Conservation (phyloP, 2,113 vertebrate genomes). For the Myrmecobius fasciatus region DNA sequence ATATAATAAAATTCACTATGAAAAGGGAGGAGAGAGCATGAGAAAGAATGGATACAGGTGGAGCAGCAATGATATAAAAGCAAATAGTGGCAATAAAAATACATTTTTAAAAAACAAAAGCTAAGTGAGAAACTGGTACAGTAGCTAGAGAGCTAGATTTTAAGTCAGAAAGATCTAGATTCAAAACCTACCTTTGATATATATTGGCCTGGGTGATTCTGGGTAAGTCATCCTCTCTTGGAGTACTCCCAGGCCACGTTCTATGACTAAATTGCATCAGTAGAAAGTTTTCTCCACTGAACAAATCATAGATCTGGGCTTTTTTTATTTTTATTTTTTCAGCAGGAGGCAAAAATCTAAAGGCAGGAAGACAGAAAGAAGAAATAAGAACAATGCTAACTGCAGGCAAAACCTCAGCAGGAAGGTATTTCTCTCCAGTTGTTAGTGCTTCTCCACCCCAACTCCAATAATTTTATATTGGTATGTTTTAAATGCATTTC, state of each 20-base stretch:
- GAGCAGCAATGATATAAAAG: background rate
- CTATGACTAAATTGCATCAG: background rate
- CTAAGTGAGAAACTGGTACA: background rate
- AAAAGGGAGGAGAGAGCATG: background rate
- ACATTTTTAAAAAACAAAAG: background rate
- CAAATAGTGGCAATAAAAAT: background rate
- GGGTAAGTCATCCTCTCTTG: background rate
- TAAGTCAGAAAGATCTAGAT: background rate
- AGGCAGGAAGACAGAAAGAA: background rate
- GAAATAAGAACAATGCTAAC: background rate
- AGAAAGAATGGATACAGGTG: background rate
- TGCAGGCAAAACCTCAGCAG: background rate
- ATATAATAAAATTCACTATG: background rate
- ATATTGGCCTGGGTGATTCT: background rate
- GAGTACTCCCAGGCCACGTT: background rate
- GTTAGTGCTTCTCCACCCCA: background rate
- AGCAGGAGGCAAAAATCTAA: background rate
- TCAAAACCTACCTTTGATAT: background rate
- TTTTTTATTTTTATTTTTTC: background rate
- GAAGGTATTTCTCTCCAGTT: background rate
- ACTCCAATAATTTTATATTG: background rate
- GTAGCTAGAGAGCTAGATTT: background rate
- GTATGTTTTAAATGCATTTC: background rate
- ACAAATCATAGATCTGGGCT: background rate
- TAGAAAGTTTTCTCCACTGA: background rate